These are phyloP conservation scores for Acyrthosiphon pisum DNA, from an alignment of 1,140 invertebrate species.

Conservation along the genomic window DNA sequence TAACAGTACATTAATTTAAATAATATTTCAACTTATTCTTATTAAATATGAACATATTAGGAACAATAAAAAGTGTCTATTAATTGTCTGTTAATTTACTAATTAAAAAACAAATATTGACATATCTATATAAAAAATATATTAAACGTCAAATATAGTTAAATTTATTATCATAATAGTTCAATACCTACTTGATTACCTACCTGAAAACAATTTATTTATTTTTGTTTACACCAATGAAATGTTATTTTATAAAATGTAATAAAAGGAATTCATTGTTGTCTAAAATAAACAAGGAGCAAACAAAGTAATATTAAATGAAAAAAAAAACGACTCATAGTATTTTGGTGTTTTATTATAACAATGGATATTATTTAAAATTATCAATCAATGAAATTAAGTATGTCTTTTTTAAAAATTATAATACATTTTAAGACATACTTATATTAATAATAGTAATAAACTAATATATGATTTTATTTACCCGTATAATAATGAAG, in stretches of 20 bases:
- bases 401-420: not conserved
- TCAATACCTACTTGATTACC: not conserved
- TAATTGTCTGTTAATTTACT: too few relatives aligned
- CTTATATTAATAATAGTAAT: not conserved
- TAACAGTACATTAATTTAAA: not conserved
- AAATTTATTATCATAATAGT: not conserved
- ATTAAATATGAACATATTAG: too few relatives aligned
- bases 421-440: not conserved
- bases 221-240: not conserved
- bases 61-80: too few relatives aligned
- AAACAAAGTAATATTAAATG: not conserved
- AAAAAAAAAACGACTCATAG: not conserved
- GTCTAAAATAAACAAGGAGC: not conserved
- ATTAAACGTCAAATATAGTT: not conserved
- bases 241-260: too few relatives aligned
- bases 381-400: not conserved
- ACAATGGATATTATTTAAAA: not conserved
- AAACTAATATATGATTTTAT: too few relatives aligned
- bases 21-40: too few relatives aligned
- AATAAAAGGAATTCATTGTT: too few relatives aligned
- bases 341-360: not conserved
- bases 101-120: too few relatives aligned
- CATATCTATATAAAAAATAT: too few relatives aligned
- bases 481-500: too few relatives aligned
- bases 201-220: not conserved